Evolutionary conservation across 2,888 invertebrate genomes (phyloP), one percentile per base, ranked within the genome.

Genomic region (Panzeria rudis): DNA sequence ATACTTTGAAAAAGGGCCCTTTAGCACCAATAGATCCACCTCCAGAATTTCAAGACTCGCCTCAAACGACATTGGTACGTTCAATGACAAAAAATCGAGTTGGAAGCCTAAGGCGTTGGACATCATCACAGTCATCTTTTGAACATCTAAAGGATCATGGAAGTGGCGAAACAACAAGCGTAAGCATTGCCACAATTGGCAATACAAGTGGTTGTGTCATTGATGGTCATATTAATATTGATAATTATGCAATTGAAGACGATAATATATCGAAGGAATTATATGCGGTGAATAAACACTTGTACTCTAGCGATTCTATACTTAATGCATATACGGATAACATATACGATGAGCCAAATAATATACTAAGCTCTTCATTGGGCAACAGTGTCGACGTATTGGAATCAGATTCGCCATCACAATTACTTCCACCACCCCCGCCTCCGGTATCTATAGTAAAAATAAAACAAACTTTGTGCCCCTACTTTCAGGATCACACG

Each of bases 1-100:
- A 96, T 90, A 97, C 96, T 2, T 93, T 97, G 86, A 97, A 96
- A 90, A 97, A 97, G 92, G 96, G 96, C 29, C 96, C 96, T 11
- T 94, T 94, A 89, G 95, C 95, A 69, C 94, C 88, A 90, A 97
- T 97, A 87, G 96, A 97, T 90, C 97, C 97, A 84, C 97, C 97
- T 17, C 95, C 95, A 17, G 96, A 97, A 91, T 97, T 97, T 93
- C 97, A 97, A 93, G 93, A 93, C 72, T 92, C 93, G 17, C 92
- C 93, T 7, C 91, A 92, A 87, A 92, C 92, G 29, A 92, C 92
- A 25, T 88, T 93, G 2, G 89, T 91, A 15, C 89, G 92, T 54
- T 91, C 92, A 44, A 90, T 91, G 68, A 89, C 91, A 3, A 92
- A 91, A 87, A 91, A 89, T 64, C 88, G 89, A 76, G 88, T 91